Conservation (phyloP, 2,888 invertebrate genomes). For the Orchesella flavescens region DNA sequence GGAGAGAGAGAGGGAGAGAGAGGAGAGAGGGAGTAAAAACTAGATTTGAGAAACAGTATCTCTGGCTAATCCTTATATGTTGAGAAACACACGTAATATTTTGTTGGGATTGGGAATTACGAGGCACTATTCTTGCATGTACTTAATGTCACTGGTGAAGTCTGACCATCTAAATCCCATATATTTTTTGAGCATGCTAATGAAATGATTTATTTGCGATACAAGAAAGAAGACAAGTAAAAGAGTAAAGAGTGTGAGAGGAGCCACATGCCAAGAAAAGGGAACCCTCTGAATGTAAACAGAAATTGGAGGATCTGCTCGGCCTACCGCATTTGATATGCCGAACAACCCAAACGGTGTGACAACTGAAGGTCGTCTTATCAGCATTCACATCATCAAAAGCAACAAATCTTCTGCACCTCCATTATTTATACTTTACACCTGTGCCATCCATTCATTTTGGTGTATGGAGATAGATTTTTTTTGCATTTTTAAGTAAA, state of each 20-base stretch:
- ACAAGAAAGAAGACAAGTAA: background rate
- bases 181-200: no score
- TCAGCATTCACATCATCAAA: conserved; percentile 34
- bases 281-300: no score
- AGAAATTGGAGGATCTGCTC: background rate
- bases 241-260: conserved; percentile 14
- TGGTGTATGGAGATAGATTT: conserved; percentile 3
- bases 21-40: no score
- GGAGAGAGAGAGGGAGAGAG: no score
- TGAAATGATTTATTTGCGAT: conserved; percentile 20
- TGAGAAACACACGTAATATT: no score
- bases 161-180: no score
- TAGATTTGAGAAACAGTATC: no score
- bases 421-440: background rate
- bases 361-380: conserved; percentile 54
- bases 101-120: no score
- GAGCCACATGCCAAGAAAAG: conserved; percentile 54
- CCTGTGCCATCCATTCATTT: conserved; percentile 16
- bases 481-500: conserved; percentile 2
- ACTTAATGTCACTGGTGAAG: no score
- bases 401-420: conserved; percentile 16
- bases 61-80: no score
- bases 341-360: conserved; percentile 24
- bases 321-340: conserved; percentile 58
- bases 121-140: no score